These are phyloP conservation scores for Cheumatopsyche charites DNA, from an alignment of 1,140 invertebrate genomes.

Conservation along the genomic window DNA sequence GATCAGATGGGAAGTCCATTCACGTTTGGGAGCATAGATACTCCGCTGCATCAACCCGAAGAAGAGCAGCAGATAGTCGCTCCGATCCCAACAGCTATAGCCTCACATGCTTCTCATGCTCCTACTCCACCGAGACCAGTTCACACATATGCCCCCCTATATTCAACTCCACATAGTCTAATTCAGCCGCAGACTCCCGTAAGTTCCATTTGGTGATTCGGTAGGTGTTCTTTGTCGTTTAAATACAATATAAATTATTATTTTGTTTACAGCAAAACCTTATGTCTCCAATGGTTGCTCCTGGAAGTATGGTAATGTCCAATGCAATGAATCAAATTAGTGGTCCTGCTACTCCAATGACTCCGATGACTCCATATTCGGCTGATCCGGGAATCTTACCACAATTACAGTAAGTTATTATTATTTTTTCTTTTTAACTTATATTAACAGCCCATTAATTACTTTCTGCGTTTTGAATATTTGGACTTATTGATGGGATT, in stretches of 20 bases:
- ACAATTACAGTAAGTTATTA: constrained; percentile 84
- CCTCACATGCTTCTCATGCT: constrained; percentile 66
- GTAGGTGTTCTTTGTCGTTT: background rate
- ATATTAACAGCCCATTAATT: no score
- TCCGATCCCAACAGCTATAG: constrained; percentile 79
- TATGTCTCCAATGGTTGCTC: constrained; percentile 81
- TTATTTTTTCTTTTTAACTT: no score
- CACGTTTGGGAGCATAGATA: constrained; percentile 88
- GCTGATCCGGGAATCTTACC: constrained; percentile 93
- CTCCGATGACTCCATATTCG: constrained; percentile 92
- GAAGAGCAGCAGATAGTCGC: constrained; percentile 87
- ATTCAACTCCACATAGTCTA: constrained; percentile 72
- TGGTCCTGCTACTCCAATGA: constrained; percentile 85
- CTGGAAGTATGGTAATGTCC: constrained; percentile 56
- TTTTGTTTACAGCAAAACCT: constrained; percentile 72
- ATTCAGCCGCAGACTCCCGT: constrained; percentile 91
- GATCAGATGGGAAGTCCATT: constrained; percentile 89
- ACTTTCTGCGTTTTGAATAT: no score
- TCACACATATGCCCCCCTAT: constrained; percentile 72
- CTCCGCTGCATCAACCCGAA: constrained; percentile 88
- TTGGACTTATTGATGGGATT: no score
- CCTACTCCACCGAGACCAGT: constrained; percentile 66
- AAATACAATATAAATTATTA: background rate
- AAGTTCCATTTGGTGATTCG: constrained; percentile 50
- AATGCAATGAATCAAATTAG: constrained; percentile 65